Conservation (phyloP, 2,888 invertebrate genomes). For the Urechis unicinctus region DNA sequence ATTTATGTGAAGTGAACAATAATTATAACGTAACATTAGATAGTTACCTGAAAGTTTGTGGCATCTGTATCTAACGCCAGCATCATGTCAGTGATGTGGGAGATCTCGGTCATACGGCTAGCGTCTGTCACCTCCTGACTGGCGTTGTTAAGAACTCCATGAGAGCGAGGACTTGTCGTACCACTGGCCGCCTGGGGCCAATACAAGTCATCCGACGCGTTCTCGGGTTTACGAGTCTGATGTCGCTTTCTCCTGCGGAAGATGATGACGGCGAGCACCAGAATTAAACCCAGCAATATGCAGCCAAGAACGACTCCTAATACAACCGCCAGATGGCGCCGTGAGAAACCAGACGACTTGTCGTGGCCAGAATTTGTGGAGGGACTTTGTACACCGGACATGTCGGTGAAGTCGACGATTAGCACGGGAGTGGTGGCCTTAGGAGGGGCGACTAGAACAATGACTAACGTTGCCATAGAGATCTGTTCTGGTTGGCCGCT, state of each 20-base stretch:
- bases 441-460: not conserved
- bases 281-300: not conserved
- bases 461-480: not conserved
- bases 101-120: not conserved
- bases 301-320: not conserved
- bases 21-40: too few relatives aligned
- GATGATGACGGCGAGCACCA: not conserved
- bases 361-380: not conserved
- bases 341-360: not conserved
- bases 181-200: not conserved
- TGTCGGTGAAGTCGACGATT: too few relatives aligned
- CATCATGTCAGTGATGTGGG: not conserved
- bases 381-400: too few relatives aligned
- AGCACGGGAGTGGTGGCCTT: not conserved
- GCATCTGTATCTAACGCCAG: not conserved
- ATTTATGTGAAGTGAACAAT: too few relatives aligned
- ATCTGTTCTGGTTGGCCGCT: not conserved
- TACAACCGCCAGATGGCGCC: not conserved
- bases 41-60: not conserved
- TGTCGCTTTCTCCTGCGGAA: not conserved
- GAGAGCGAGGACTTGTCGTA: not conserved
- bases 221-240: not conserved
- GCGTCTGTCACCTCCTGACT: not conserved
- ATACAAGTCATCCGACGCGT: not conserved
- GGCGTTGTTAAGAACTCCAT: not conserved